Conservation (phyloP, 2,797 vertebrate genomes). For the Prionace glauca region DNA sequence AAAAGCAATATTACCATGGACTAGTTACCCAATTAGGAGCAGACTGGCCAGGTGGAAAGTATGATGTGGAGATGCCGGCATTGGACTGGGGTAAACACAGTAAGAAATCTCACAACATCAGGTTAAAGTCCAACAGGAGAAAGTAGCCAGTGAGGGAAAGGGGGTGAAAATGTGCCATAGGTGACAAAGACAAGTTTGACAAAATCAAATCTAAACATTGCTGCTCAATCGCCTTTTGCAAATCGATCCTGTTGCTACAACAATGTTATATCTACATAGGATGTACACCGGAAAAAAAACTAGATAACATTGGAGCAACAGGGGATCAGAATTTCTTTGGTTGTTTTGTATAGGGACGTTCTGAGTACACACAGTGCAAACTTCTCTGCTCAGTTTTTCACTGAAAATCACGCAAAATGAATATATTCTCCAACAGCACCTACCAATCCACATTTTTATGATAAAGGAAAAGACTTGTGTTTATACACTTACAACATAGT, state of each 20-base stretch:
- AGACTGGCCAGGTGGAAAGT: not conserved
- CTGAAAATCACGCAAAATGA: not conserved
- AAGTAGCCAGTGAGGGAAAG: not conserved
- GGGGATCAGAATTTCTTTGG: not conserved
- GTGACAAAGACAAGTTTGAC: not conserved
- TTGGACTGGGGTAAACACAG: no score
- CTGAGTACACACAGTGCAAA: not conserved
- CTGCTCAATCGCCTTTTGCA: not conserved
- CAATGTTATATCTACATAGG: not conserved
- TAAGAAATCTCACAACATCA: no score
- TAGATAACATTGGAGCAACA: not conserved
- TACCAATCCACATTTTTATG: not conserved
- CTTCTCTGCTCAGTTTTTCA: not conserved
- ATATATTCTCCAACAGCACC: not conserved
- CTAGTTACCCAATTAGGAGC: not conserved
- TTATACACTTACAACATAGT: not conserved
- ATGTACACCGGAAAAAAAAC: not conserved
- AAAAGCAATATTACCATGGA: no score
- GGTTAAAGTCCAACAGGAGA: no score
- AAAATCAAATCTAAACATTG: not conserved
- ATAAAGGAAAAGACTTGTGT: not conserved
- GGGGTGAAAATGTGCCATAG: not conserved
- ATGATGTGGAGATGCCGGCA: no score
- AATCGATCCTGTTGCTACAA: not conserved
- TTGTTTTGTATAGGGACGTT: not conserved